These are phyloP conservation scores for Oplegnathus fasciatus DNA, from an alignment of 2,113 vertebrate genomes.

Conservation along the genomic window DNA sequence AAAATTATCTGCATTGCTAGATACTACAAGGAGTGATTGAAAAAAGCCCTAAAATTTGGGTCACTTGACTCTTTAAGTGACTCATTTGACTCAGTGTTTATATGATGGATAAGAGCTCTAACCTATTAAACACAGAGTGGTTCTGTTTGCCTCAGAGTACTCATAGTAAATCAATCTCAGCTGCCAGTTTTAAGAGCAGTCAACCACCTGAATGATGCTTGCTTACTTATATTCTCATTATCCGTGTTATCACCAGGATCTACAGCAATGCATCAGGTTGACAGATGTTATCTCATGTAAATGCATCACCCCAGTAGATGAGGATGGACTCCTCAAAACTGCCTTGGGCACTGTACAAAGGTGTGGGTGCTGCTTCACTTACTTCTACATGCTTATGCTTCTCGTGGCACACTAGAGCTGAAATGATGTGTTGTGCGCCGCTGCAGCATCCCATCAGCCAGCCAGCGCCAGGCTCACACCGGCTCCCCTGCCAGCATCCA, in stretches of 20 bases:
- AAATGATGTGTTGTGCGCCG: conserved; percentile 52
- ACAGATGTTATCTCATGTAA: conserved; percentile 49
- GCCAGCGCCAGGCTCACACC: conserved; percentile 45
- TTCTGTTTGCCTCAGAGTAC: neutral
- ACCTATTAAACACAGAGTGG: neutral
- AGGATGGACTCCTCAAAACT: conserved; percentile 21
- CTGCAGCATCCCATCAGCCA: conserved; percentile 58
- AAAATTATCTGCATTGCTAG: neutral
- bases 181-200: conserved; percentile 3
- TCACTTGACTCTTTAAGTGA: neutral
- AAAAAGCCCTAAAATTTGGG: neutral
- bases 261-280: conserved; percentile 34
- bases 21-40: neutral
- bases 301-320: conserved; percentile 31
- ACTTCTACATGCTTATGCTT: conserved; percentile 23
- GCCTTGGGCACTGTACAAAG: neutral
- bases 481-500: conserved; percentile 55
- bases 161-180: conserved; percentile 21
- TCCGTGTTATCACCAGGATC: conserved; percentile 19
- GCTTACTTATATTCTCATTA: conserved; percentile 38
- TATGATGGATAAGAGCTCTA: neutral
- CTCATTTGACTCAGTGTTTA: neutral
- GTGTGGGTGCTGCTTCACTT: conserved; percentile 24
- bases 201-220: conserved; percentile 12
- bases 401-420: conserved; percentile 46